These are phyloP conservation scores for Spilogale gracilis DNA, from an alignment of 2,113 vertebrate genomes.

Conservation along the genomic window DNA sequence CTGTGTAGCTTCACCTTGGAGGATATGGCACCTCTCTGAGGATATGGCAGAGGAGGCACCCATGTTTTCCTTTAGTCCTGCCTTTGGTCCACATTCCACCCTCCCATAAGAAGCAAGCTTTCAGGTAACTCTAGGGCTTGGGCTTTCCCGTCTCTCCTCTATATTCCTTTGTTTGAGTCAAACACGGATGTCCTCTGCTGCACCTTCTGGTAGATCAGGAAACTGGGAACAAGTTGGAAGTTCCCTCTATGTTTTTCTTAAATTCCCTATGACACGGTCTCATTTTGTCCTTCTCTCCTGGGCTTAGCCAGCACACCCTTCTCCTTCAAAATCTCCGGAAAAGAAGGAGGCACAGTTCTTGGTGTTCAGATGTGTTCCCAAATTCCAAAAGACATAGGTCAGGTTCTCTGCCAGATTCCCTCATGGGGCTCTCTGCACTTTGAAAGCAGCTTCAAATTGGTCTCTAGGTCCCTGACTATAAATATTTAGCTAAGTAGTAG, in stretches of 20 bases:
- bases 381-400: neutral
- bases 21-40: neutral
- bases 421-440: neutral
- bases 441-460: neutral
- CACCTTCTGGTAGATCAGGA: neutral
- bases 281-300: neutral
- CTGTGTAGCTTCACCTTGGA: neutral
- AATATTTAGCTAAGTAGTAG: neutral
- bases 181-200: neutral
- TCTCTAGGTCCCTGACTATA: neutral
- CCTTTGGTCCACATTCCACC: neutral
- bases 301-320: neutral
- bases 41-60: neutral
- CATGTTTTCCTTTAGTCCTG: neutral
- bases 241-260: neutral
- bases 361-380: neutral
- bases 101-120: neutral
- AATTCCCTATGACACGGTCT: neutral
- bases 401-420: neutral
- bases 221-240: neutral
- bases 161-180: neutral
- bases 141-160: neutral
- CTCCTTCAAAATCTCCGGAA: constrained; percentile 15
- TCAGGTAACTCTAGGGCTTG: neutral
- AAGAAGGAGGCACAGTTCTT: neutral